Conservation (phyloP, 2,797 vertebrate species). For the Semotilus atromaculatus region DNA sequence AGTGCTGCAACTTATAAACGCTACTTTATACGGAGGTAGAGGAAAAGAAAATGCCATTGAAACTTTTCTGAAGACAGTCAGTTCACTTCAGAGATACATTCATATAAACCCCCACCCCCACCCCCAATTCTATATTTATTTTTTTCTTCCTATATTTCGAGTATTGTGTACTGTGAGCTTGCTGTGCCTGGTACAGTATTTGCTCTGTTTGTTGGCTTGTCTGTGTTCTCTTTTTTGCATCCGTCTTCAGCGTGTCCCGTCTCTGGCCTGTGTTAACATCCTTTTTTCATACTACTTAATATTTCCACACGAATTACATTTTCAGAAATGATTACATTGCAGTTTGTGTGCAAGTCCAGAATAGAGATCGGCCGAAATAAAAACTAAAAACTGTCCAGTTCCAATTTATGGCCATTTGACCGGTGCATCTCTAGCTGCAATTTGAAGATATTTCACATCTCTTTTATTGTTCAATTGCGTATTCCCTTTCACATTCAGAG, state of each 20-base stretch:
- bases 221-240: not conserved
- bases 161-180: not conserved
- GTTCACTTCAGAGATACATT: not conserved
- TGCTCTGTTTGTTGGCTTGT: not conserved
- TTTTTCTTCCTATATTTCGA: not conserved
- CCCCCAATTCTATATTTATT: not conserved
- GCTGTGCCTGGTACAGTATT: not conserved
- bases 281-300: not conserved
- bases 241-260: not conserved
- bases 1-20: not conserved
- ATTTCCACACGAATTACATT: not conserved
- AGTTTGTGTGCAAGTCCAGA: not conserved
- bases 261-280: not conserved
- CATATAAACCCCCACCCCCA: not conserved
- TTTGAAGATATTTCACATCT: not conserved
- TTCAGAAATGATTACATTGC: not conserved
- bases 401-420: not conserved
- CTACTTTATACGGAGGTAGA: not conserved
- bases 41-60: not conserved
- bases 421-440: not conserved
- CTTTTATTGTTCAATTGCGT: not conserved
- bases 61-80: not conserved
- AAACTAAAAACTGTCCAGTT: not conserved
- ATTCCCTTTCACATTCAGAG: slow-evolving; percentile 24
- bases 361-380: not conserved